Percentiles rank a stretch among this genome's conserved stretches.
These are phyloP conservation scores for Apamea monoglypha DNA, from an alignment of 2,888 invertebrate genomes.

Conservation along the genomic window DNA sequence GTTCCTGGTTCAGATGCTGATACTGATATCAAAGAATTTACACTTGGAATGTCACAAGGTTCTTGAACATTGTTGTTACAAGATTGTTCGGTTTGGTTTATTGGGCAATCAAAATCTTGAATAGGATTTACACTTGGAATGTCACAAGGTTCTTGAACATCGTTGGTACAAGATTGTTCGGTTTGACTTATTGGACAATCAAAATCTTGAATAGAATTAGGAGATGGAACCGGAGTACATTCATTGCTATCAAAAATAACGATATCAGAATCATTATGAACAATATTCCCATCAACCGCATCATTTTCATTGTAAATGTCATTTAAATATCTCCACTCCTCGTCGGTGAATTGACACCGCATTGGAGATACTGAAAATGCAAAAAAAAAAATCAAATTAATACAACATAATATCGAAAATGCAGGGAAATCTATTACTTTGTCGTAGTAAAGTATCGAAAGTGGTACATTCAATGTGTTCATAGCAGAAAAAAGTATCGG, in stretches of 20 bases:
- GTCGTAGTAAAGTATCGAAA: too few species aligned
- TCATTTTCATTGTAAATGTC: conserved; percentile 1
- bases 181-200: background rate
- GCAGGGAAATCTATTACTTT: too few species aligned
- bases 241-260: conserved; percentile 24
- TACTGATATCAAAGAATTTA: conserved; percentile 8
- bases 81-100: too few species aligned
- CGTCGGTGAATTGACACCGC: conserved; percentile 6
- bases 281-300: conserved; percentile 3
- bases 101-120: too few species aligned
- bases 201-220: conserved; percentile 24
- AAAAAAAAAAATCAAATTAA: background rate
- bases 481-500: too few species aligned
- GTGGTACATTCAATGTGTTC: too few species aligned
- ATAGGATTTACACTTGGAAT: too few species aligned
- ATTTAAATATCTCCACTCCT: conserved; percentile 7
- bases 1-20: conserved; percentile 16
- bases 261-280: conserved; percentile 15
- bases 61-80: background rate
- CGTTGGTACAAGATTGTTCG: background rate
- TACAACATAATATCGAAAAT: too few species aligned
- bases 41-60: too few species aligned
- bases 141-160: too few species aligned
- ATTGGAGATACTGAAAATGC: background rate
- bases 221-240: conserved; percentile 29